Conservation (phyloP, 2,888 invertebrate genomes). For the Agonopterix alstromeriana region DNA sequence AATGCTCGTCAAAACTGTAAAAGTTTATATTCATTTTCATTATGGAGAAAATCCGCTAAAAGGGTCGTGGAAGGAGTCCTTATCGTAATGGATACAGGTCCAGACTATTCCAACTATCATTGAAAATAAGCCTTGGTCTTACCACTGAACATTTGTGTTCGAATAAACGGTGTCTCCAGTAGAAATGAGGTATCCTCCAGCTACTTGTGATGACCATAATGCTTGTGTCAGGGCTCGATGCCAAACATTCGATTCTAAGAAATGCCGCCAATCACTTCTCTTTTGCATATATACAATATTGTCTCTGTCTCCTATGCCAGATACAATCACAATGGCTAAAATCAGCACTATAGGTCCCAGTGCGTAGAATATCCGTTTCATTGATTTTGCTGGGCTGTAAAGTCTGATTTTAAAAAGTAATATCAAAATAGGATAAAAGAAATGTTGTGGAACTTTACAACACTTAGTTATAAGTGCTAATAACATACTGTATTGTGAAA, state of each 20-base stretch:
- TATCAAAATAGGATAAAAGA: too few species aligned
- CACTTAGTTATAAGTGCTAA: too few species aligned
- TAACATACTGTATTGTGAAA: too few species aligned
- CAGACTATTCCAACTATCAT: too few species aligned
- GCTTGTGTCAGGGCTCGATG: slow-evolving; percentile 46
- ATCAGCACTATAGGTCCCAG: slow-evolving; percentile 35
- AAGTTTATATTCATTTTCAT: too few species aligned
- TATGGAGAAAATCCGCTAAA: too few species aligned
- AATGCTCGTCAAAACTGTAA: too few species aligned
- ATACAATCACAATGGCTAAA: slow-evolving; percentile 26
- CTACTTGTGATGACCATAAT: slow-evolving; percentile 45
- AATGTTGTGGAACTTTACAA: too few species aligned
- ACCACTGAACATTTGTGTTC: slow-evolving; percentile 52
- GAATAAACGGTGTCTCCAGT: slow-evolving; percentile 51
- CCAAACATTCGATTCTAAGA: slow-evolving; percentile 45
- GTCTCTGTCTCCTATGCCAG: slow-evolving; percentile 25
- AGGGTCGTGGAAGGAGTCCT: too few species aligned
- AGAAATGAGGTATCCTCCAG: slow-evolving; percentile 53
- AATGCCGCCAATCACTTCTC: slow-evolving; percentile 32
- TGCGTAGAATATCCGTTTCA: slow-evolving; percentile 49
- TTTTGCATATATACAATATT: slow-evolving; percentile 24
- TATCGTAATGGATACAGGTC: too few species aligned
- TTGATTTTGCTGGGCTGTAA: slow-evolving; percentile 50
- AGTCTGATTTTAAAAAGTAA: slow-evolving; percentile 35
- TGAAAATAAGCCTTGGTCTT: slow-evolving; percentile 15